Conservation (phyloP, 1,140 invertebrate species). For the Brachionus asplanchnoidis region DNA sequence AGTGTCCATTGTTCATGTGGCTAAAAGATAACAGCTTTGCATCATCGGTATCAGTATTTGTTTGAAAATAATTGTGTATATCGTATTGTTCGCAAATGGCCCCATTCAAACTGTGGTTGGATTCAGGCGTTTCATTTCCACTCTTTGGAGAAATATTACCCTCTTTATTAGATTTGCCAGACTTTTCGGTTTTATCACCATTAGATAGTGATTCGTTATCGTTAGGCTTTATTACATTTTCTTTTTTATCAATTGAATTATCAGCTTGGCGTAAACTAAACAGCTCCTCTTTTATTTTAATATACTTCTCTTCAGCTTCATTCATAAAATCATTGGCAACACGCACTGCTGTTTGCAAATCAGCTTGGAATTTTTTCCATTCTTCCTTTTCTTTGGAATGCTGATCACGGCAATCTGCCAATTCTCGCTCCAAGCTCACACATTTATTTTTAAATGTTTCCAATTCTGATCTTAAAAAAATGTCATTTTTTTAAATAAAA, state of each 20-base stretch:
- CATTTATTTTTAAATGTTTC: constrained; percentile 22
- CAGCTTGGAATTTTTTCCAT: constrained; percentile 38
- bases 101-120: background rate
- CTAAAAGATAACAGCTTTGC: background rate
- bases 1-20: background rate
- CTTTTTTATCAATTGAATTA: background rate
- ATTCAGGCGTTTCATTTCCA: background rate
- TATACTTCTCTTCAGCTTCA: constrained; percentile 29
- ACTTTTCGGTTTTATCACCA: background rate
- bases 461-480: background rate
- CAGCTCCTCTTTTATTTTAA: background rate
- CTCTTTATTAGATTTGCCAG: background rate
- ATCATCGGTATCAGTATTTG: constrained; percentile 2
- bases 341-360: constrained; percentile 40
- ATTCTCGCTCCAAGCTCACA: background rate
- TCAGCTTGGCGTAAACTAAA: background rate
- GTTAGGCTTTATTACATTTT: background rate
- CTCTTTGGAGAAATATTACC: background rate
- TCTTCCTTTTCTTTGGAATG: constrained; percentile 27
- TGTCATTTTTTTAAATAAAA: background rate
- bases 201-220: background rate
- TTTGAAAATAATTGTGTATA: background rate
- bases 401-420: background rate
- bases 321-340: constrained; percentile 41
- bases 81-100: background rate